phyloP scores from a whole-genome alignment of 1,140 invertebrate species.

The Drosophila navojoa region DNA sequence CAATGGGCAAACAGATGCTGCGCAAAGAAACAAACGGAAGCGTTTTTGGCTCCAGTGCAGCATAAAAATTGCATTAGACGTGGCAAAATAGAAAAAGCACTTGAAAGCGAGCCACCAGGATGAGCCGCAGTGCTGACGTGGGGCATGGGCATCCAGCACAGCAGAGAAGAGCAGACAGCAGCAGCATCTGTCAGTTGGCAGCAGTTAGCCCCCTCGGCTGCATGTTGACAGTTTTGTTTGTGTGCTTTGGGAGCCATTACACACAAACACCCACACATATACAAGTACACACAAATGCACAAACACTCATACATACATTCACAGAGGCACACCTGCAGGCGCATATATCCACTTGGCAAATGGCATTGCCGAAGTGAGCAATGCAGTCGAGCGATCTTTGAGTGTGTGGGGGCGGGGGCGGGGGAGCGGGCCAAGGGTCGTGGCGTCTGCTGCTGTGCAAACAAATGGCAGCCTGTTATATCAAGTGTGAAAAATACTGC shows the following conservation, averaged over 20 bases:
- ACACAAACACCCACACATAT: slow-evolving; percentile 31
- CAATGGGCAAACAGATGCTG: slow-evolving; percentile 45
- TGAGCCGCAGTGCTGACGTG: background rate
- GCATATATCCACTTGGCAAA: slow-evolving; percentile 28
- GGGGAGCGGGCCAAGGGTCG: background rate
- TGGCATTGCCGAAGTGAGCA: slow-evolving; percentile 52
- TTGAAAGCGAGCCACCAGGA: background rate
- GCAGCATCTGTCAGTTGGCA: slow-evolving; percentile 19
- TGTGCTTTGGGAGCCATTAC: slow-evolving; percentile 70
- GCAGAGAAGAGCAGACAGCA: background rate
- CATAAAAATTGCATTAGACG: slow-evolving; percentile 77
- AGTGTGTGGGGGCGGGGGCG: no score
- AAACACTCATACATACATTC: background rate
- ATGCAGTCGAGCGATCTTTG: slow-evolving; percentile 19
- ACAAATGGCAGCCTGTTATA: slow-evolving; percentile 65
- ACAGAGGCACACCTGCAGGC: slow-evolving; percentile 21
- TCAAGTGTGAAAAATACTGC: slow-evolving; percentile 74
- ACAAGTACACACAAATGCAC: slow-evolving; percentile 6
- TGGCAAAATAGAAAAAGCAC: slow-evolving; percentile 47
- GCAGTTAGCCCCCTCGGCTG: background rate
- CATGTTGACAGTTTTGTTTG: slow-evolving; percentile 69
- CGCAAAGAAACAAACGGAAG: slow-evolving; percentile 53
- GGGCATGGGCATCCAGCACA: no score
- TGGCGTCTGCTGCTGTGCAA: slow-evolving; percentile 34
- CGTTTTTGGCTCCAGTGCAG: slow-evolving; percentile 62